These are phyloP conservation scores for Chiridota heheva DNA, from an alignment of 35 echinoderm and acorn worm genomes.

Conservation along the genomic window DNA sequence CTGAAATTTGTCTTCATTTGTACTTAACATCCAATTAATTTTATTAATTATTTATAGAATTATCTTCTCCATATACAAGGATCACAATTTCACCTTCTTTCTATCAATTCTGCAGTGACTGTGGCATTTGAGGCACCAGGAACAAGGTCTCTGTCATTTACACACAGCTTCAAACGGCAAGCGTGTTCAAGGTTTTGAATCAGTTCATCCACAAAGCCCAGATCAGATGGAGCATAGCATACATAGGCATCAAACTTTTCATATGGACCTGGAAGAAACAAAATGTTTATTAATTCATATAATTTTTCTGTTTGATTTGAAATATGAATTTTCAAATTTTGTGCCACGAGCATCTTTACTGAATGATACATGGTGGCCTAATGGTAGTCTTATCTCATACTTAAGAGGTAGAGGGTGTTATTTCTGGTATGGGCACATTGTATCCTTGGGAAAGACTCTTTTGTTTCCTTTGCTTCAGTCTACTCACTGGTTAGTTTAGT, in stretches of 20 bases:
- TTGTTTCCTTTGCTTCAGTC: no score
- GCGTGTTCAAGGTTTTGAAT: conserved; percentile 53
- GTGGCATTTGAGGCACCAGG: conserved; percentile 68
- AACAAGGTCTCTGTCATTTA: conserved; percentile 63
- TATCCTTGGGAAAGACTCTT: no score
- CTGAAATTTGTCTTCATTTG: no score
- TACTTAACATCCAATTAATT: neutral
- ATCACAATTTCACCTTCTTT: conserved; percentile 57
- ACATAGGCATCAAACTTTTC: conserved; percentile 85
- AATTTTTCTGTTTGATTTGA: neutral
- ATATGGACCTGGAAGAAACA: conserved; percentile 27
- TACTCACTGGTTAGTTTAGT: no score
- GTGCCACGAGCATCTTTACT: no score
- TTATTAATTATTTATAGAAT: neutral
- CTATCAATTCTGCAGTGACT: conserved; percentile 80
- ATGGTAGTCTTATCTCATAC: no score
- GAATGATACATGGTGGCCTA: no score
- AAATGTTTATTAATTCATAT: neutral
- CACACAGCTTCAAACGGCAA: conserved; percentile 68
- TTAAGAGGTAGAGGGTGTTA: no score
- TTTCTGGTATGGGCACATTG: no score
- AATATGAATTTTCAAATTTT: no score
- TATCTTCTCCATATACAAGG: neutral
- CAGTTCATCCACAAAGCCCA: conserved; percentile 67
- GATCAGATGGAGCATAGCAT: conserved; percentile 62